Evolutionary conservation across 64 coral and sea anemone species (phyloP), one percentile per base, ranked within the genome.

Genomic region (Stichodactyla helianthus): DNA sequence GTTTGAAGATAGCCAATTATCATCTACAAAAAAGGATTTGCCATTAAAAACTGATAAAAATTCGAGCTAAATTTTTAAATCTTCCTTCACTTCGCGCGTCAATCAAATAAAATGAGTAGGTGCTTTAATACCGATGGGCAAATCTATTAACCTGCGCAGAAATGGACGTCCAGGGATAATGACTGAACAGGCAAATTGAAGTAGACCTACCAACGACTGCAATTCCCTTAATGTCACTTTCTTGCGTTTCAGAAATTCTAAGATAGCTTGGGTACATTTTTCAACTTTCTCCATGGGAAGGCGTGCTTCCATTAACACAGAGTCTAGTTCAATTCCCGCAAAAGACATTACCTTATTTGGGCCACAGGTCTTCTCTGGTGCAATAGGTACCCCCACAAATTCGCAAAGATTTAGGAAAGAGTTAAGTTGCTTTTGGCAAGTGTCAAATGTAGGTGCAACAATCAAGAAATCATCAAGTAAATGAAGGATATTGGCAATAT

Each of bases 401-500:
- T 61, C 16, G 64, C 87, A 83, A 31, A 89, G 22, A 26, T 20
- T 60, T 68, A 89, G 70, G 54, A 89, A 89, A 6, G 10, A 6
- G 4, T 80, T 6, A 26, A 89, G 19, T 5, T 82, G 51, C 15
- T 20, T 2, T 26, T 64, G 77, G 52, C 87, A 89, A 53, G 11
- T 13, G 6, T 82, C 57, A 17, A 52, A 17, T 68, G 87, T n/a
- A 51, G 54, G 64, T 60, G 52, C 14, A 59, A 68, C 82, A 4
- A 90, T 60, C 5, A 90, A 54, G 28, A 84, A 90, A 56, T 90
- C 89, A 79, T 90, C 89, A 5, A 90, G 65, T 0, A 90, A 18
- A 76, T 90, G 89, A 9, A 91, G 52, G 63, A 91, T 71, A 84
- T 63, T 79, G 51, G 63, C 23, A 85, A 93, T 88, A 23, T 51